Evolutionary conservation across 2,888 invertebrate genomes (phyloP).

Genomic region (Thumatha senex): DNA sequence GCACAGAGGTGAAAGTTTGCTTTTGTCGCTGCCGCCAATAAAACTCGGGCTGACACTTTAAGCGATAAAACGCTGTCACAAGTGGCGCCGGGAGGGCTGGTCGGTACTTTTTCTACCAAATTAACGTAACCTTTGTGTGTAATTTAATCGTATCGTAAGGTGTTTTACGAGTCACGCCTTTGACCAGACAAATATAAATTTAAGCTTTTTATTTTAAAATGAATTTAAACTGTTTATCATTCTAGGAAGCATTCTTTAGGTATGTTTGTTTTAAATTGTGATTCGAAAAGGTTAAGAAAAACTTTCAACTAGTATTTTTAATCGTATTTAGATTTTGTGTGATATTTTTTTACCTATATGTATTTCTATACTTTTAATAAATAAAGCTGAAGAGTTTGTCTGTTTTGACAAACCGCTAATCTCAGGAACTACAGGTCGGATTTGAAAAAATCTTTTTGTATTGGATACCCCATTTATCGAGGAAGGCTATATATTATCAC

Average conservation of each 20-base stretch:
- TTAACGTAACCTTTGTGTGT: conserved; percentile 61
- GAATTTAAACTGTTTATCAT: conserved; percentile 18
- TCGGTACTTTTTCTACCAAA: conserved; percentile 48
- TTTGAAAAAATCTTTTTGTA: no score
- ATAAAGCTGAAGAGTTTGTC: no score
- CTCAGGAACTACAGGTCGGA: no score
- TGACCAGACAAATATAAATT: conserved; percentile 27
- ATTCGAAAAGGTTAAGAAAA: no score
- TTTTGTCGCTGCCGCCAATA: conserved; percentile 68
- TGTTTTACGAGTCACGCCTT: conserved; percentile 31
- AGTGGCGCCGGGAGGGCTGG: conserved; percentile 53
- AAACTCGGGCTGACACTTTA: conserved; percentile 71
- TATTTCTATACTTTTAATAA: no score
- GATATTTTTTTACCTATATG: no score
- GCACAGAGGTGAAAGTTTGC: conserved; percentile 71
- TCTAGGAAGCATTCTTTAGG: background rate
- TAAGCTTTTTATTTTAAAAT: conserved; percentile 25
- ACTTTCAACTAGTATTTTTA: no score
- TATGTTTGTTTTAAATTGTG: no score
- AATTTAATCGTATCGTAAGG: conserved; percentile 56
- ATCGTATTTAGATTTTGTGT: no score
- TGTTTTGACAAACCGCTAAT: no score
- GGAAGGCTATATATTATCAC: no score
- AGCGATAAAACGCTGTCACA: conserved; percentile 71
- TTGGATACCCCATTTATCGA: no score